Base-by-base conservation (phyloP, 2,113 vertebrate genomes). In the Pungitius pungitius region DNA sequence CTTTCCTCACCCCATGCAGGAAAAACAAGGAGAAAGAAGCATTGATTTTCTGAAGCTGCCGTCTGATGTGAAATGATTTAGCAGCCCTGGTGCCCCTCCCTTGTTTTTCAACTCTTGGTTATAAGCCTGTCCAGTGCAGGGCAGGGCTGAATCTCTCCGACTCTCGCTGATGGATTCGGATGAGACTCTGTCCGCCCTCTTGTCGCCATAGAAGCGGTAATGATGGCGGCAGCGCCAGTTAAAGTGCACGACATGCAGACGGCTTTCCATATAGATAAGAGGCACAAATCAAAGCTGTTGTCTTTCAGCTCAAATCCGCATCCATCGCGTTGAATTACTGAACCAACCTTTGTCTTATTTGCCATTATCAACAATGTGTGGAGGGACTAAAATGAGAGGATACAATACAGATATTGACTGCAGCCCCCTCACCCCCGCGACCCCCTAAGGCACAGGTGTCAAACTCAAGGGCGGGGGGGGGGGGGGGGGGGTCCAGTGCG, bases 241-340 rank as follows among this genome's bases (percentile, higher is more conserved):
- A 90, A 89, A 89, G 87, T 78, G 84, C 83, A 75, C 61, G 68
- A 81, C 78, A 77, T 73, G 85, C 84, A 89, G 85, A 88, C 85
- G 57, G 84, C 77, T 56, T 86, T 93, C 87, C 87, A 87, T 91
- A 90, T 80, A 91, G 87, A 92, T 91, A 88, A 91, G 87, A 87
- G 85, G 71, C 87, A 88, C 80, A 89, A 84, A 89, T 88, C 85
- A 88, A 81, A 88, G 90, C 85, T 75, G 79, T 83, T 86, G 88
- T 88, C 88, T 89, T 84, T 91, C 86, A 73, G 72, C 18, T 77
- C 86, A 84, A 88, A 94, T 93, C 88, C 91, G 86, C 74, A 68
- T 90, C 89, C 91, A 90, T 92, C 91, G 90, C 77, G 73, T 79
- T 76, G 76, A 92, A 93, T 94, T 93, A 94, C 91, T 63, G 73